Percentiles rank a stretch among this genome's conserved stretches.
Conservation (phyloP, 2,888 invertebrate species). For the Malachius bipustulatus region DNA sequence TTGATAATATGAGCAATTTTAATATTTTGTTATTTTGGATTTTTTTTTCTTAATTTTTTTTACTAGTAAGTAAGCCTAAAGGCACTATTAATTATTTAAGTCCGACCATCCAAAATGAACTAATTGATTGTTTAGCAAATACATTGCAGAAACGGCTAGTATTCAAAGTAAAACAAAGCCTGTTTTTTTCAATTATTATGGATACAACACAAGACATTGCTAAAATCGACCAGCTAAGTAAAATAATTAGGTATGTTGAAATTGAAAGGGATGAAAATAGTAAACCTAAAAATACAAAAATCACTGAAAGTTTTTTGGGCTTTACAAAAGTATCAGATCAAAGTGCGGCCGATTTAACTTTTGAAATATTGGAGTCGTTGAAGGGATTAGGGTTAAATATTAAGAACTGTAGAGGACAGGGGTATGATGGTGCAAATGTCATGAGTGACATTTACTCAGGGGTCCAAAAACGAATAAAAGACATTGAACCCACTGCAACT, state of each 20-base stretch:
- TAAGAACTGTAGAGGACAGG: constrained; percentile 16
- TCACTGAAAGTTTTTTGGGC: constrained; percentile 7
- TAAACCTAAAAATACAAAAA: constrained; percentile 7
- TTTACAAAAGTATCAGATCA: constrained; percentile 8
- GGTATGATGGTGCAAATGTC: constrained; percentile 18
- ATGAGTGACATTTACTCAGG: constrained; percentile 18
- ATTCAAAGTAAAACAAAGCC: constrained; percentile 8
- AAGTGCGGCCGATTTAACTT: constrained; percentile 10
- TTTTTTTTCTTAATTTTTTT: too few species aligned
- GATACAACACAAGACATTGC: constrained; percentile 8
- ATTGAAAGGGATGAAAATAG: constrained; percentile 6
- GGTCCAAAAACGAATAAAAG: constrained; percentile 15
- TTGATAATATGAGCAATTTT: too few species aligned
- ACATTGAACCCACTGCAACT: constrained; percentile 13
- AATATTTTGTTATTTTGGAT: too few species aligned
- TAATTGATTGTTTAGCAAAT: constrained; percentile 8
- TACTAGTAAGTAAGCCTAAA: too few species aligned
- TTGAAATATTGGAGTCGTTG: constrained; percentile 13
- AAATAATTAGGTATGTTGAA: constrained; percentile 5
- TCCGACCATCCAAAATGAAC: constrained; percentile 11
- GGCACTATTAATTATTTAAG: constrained; percentile 11
- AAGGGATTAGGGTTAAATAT: constrained; percentile 13
- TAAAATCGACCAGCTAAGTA: constrained; percentile 8
- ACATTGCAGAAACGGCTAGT: constrained; percentile 7
- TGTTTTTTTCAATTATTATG: constrained; percentile 7